Evolutionary conservation across 1,140 invertebrate genomes (phyloP).

Genomic region (Micrasema longulum): DNA sequence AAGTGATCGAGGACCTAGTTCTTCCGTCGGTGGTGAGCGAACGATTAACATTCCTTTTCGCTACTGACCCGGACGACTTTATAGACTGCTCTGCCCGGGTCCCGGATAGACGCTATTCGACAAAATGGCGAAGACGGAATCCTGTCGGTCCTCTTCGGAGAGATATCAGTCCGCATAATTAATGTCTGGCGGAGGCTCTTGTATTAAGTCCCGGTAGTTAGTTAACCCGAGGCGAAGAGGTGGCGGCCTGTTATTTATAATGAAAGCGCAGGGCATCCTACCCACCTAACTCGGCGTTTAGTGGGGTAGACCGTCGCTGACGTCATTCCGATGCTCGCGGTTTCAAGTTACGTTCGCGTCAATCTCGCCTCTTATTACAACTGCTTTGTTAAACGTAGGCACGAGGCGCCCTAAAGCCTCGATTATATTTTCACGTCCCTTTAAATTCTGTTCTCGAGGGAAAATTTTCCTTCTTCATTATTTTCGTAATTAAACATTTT

Average conservation of each 20-base stretch:
- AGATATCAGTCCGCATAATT: conserved; percentile 51
- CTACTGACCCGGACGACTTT: neutral
- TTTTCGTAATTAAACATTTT: conserved; percentile 10
- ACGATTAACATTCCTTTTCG: neutral
- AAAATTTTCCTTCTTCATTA: conserved; percentile 11
- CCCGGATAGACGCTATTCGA: neutral
- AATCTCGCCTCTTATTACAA: conserved; percentile 9
- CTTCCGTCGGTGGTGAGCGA: too few species aligned
- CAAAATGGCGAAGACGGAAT: conserved; percentile 10
- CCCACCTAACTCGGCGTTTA: conserved; percentile 46
- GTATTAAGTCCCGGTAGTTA: conserved; percentile 20
- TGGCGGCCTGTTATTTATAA: conserved; percentile 45
- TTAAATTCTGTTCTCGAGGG: neutral
- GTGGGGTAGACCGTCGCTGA: conserved; percentile 29
- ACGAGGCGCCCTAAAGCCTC: neutral
- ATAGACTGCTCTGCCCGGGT: too few species aligned
- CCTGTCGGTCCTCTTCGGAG: conserved; percentile 38
- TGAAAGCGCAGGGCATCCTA: conserved; percentile 39
- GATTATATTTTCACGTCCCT: conserved; percentile 18
- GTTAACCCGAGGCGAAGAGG: conserved; percentile 26
- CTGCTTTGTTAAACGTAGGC: conserved; percentile 17
- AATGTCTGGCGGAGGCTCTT: conserved; percentile 39
- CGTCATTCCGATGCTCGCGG: conserved; percentile 15
- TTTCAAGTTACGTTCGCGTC: conserved; percentile 34
- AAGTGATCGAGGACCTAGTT: too few species aligned